Evolutionary conservation across 2,888 invertebrate species (phyloP).

Genomic region (Apamea anceps): DNA sequence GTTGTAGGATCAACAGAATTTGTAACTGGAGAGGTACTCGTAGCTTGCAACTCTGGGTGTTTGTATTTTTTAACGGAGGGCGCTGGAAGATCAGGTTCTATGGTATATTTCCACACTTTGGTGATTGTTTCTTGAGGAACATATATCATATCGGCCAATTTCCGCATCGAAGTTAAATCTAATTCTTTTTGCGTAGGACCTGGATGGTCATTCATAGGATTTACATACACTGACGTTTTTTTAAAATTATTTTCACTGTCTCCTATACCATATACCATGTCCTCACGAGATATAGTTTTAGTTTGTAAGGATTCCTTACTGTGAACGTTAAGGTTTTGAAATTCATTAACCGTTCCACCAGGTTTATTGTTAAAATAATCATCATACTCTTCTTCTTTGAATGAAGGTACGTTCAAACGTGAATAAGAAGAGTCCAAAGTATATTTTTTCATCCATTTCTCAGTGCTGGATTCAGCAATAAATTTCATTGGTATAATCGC

Average conservation of each 20-base stretch:
- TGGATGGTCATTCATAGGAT: conserved; percentile 21
- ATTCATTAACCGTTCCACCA: conserved; percentile 21
- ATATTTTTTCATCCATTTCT: conserved; percentile 34
- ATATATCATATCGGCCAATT: conserved; percentile 53
- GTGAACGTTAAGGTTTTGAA: conserved; percentile 56
- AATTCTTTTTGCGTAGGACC: conserved; percentile 21
- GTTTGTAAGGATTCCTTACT: conserved; percentile 64
- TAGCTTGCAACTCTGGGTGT: background rate
- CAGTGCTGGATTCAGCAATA: conserved; percentile 34
- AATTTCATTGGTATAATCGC: conserved; percentile 45
- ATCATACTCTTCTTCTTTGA: conserved; percentile 62
- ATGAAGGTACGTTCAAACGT: conserved; percentile 39
- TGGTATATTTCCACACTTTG: conserved; percentile 37
- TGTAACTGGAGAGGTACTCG: background rate
- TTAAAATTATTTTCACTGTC: conserved; percentile 20
- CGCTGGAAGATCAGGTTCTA: conserved; percentile 14
- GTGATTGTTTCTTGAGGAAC: conserved; percentile 28
- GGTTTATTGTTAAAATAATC: conserved; percentile 54
- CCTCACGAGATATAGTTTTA: conserved; percentile 47
- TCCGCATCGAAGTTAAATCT: conserved; percentile 52
- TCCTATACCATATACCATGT: background rate
- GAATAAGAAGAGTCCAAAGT: conserved; percentile 13
- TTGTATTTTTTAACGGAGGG: background rate
- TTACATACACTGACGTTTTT: conserved; percentile 14
- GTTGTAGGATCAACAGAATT: conserved; percentile 13